Conservation (phyloP, 2,113 vertebrate genomes). For the Ammodytes dubius region DNA sequence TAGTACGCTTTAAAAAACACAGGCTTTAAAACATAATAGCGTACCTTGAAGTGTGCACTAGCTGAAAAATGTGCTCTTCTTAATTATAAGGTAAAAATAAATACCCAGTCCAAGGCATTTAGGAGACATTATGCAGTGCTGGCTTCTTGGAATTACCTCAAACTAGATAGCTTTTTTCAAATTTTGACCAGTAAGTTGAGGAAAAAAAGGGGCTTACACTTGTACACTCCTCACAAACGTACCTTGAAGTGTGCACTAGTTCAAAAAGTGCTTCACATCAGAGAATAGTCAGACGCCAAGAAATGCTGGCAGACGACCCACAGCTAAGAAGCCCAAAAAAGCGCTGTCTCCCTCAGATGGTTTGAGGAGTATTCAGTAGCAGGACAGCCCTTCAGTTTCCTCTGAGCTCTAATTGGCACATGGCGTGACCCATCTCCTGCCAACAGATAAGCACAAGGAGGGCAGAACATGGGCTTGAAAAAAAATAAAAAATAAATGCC, state of each 20-base stretch:
- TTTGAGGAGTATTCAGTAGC: slow-evolving; percentile 63
- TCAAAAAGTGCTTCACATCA: slow-evolving; percentile 52
- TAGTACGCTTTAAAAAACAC: not conserved
- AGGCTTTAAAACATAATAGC: not conserved
- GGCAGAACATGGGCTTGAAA: slow-evolving; percentile 66
- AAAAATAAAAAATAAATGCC: slow-evolving; percentile 69
- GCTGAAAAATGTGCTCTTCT: not conserved
- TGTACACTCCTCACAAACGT: slow-evolving; percentile 26
- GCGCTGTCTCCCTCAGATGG: slow-evolving; percentile 48
- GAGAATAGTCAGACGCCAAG: slow-evolving; percentile 35
- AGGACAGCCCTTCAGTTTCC: not conserved
- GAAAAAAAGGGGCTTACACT: slow-evolving; percentile 18
- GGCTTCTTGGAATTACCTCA: no score
- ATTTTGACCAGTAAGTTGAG: not conserved
- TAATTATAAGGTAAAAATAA: no score
- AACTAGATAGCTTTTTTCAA: no score
- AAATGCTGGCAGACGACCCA: slow-evolving; percentile 61
- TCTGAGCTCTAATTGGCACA: slow-evolving; percentile 80
- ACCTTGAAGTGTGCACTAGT: slow-evolving; percentile 42
- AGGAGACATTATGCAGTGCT: no score
- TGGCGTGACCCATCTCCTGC: slow-evolving; percentile 71
- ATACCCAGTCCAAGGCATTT: no score
- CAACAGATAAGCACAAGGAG: slow-evolving; percentile 72
- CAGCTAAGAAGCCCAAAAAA: slow-evolving; percentile 37
- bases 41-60: slow-evolving; percentile 17